Evolutionary conservation across 2,888 invertebrate species (phyloP).

Genomic region (Meandrusa payeni): DNA sequence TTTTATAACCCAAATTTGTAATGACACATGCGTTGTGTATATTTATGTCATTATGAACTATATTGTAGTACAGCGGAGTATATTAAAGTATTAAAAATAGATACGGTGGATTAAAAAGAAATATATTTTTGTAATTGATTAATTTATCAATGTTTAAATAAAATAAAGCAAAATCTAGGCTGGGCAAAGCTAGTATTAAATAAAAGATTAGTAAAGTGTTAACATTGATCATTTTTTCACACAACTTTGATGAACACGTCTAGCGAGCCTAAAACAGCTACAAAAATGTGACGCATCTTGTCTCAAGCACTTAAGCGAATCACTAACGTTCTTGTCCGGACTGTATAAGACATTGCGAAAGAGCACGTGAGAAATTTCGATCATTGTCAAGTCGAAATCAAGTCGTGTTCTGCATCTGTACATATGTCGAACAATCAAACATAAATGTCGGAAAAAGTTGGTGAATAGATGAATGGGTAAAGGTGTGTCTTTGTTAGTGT

Average conservation of each 20-base stretch:
- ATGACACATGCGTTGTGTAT: no score
- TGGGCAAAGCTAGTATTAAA: no score
- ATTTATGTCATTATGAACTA: no score
- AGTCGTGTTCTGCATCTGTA: neutral
- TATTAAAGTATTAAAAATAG: no score
- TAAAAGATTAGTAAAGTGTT: no score
- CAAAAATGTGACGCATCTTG: slow-evolving; percentile 6
- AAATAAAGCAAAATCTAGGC: no score
- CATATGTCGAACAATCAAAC: slow-evolving; percentile 22
- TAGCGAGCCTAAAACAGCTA: neutral
- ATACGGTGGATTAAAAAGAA: no score
- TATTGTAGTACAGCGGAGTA: no score
- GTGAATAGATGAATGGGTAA: slow-evolving; percentile 1
- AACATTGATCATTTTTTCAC: no score
- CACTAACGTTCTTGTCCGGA: slow-evolving; percentile 2
- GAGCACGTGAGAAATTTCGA: slow-evolving; percentile 14
- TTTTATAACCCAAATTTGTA: no score
- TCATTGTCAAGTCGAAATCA: slow-evolving; percentile 17
- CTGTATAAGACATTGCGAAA: slow-evolving; percentile 11
- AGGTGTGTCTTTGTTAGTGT: neutral
- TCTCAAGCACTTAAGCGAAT: slow-evolving; percentile 2
- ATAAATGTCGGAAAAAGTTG: slow-evolving; percentile 15
- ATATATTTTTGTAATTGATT: no score
- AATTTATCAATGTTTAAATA: no score
- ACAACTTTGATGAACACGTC: neutral